Evolutionary conservation across 2,113 vertebrate genomes (phyloP), one percentile per base, ranked within the genome.

Genomic region (Erythrolamprus reginae): DNA sequence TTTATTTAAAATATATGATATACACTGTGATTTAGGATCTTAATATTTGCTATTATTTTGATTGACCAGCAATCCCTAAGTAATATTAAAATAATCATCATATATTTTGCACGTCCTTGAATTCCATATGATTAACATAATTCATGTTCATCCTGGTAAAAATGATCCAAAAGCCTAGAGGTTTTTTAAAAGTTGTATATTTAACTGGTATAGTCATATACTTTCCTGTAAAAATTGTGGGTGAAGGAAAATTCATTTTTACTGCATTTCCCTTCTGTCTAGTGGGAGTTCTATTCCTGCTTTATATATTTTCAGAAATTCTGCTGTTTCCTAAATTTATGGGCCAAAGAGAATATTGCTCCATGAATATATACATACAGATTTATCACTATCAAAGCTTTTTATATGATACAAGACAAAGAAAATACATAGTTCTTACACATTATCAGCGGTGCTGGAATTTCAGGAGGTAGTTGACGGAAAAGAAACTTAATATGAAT

Each of bases 311-410:
- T 96, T 94, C 2, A 0, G 94, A 94, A 94, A 92, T 89, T 90
- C 92, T 89, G 88, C 92, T 93, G 90, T 92, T 93, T 88, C 90
- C 83, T 92, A 88, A 88, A 96, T 96, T 97, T 95, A 97, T 95
- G 93, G 84, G 84, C 90, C 90, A 51, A 83, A 93, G 93, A 89
- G 84, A 91, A 28, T 84, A 88, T 93, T 82, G 52, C 87, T 93
- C 88, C 23, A 23, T 45, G 51, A 52, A 82, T 86, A 33, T 84
- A 33, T 17, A 24, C 65, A 61, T 52, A 58, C 21, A 94, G 89
- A 95, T 94, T 82, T 56, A 93, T 38, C 92, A 77, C 91, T 89
- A 85, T 70, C 24, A 42, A 82, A 77, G 45, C n/a, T 61, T 89
- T 89, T 83, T 90, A 90, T 7, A 61, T 21, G 0, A 51, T 70